Evolutionary conservation across 2,888 invertebrate species (phyloP), one percentile per base, ranked within the genome.

Genomic region (Parnassius orleans): DNA sequence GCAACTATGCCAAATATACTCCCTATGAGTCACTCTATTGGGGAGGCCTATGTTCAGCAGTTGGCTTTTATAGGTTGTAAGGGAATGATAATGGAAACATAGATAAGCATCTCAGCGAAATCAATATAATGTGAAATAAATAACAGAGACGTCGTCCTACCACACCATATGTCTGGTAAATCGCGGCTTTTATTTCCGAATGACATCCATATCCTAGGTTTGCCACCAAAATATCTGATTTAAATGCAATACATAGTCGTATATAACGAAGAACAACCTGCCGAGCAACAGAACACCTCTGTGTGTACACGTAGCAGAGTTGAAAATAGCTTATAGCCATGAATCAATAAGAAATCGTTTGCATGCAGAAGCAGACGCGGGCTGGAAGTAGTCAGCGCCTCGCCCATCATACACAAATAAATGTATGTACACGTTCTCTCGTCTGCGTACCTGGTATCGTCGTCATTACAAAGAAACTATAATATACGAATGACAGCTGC

Each of bases 301-400:
- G 60, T 57, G 56, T 58, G 44, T 63, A 62, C 43, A 63, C 59
- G 66, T 61, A 52, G 63, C 58, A 74, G 66, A 69, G 74, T 74
- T 71, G 67, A 75, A 70, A 70, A 71, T 75, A 63, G 72, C 65
- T 67, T 71, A 70, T 57, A 64, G 65, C 51, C 60, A 47, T 66
- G 63, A 66, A 65, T 68, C 66, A 66, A 70, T 70, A 65, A 67
- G 70, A 67, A 67, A 70, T 72, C 64, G 70, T 78, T 76, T 69
- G 69, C 72, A 78, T 75, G 73, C 77, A n/a, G 64, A 66, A 69
- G 69, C 78, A 77, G 75, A 76, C 74, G 69, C 71, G 56, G 66
- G 66, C 65, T 71, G 63, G 70, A 69, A 71, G 73, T 71, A 71
- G 70, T 71, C 75, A 69, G 71, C 72, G 75, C 67, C 72, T 65